A percentile compares a stretch with the other conserved stretches of the same genome.
These are phyloP conservation scores for Chamaedrilus cognettii DNA, from an alignment of 2,888 invertebrate genomes.

Conservation along the genomic window DNA sequence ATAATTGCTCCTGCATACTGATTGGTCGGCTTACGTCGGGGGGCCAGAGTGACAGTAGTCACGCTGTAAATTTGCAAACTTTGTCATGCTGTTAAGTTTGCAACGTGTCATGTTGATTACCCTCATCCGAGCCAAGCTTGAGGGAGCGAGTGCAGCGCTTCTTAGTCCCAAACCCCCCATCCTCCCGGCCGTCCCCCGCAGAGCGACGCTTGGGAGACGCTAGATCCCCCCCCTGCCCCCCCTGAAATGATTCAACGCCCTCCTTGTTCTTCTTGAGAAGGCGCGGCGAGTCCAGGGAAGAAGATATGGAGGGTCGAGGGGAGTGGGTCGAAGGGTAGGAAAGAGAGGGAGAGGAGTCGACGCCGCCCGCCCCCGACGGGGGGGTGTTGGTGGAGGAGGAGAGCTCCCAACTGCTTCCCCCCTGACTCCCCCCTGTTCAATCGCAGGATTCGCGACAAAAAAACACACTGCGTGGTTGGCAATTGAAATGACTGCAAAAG, in stretches of 20 bases:
- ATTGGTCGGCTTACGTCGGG: no score
- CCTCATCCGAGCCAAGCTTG: not conserved
- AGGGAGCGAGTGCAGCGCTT: not conserved
- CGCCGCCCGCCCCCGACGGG: not conserved
- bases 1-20: no score
- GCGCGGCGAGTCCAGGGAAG: not conserved
- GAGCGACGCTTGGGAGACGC: conserved; percentile 1
- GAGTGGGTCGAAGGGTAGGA: not conserved
- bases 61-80: no score
- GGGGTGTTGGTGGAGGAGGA: not conserved
- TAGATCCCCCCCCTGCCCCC: not conserved
- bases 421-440: not conserved
- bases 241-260: no score
- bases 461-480: no score
- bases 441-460: no score
- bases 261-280: not conserved
- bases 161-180: not conserved
- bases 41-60: no score
- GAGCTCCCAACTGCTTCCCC: not conserved
- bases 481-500: no score
- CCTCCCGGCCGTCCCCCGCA: not conserved
- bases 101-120: not conserved
- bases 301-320: not conserved
- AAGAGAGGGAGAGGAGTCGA: not conserved
- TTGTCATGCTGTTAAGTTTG: no score